phyloP scores from a whole-genome alignment of 2,888 invertebrate species.

The Branchellion lobata region DNA sequence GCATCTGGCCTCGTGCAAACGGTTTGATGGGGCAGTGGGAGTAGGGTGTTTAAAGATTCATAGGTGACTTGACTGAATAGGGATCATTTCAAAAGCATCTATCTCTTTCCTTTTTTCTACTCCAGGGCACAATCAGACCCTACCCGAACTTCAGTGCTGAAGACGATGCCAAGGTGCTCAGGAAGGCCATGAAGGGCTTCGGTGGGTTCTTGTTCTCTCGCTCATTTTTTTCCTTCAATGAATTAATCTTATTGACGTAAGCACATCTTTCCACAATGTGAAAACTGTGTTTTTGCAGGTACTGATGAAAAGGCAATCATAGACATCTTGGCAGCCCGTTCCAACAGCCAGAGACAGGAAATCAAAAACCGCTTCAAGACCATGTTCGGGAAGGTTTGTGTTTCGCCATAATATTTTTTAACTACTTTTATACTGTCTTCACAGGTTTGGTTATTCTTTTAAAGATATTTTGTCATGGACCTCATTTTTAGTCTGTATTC shows the following conservation, averaged over 20 bases:
- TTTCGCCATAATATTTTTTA: too few species aligned
- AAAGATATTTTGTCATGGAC: too few species aligned
- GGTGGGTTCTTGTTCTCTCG: conserved; percentile 50
- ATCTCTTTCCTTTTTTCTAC: too few species aligned
- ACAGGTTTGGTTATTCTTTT: too few species aligned
- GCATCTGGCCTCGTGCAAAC: neutral
- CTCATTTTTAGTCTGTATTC: too few species aligned
- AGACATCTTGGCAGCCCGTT: conserved; percentile 58
- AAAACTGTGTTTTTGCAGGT: too few species aligned
- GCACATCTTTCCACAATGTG: too few species aligned
- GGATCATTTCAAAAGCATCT: too few species aligned
- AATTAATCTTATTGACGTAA: too few species aligned
- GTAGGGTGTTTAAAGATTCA: neutral
- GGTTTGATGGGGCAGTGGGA: neutral
- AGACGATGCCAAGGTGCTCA: conserved; percentile 58
- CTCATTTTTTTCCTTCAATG: too few species aligned
- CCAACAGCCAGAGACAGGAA: conserved; percentile 57
- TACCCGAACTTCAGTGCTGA: conserved; percentile 58
- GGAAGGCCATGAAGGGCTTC: conserved; percentile 61
- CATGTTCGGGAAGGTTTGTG: conserved; percentile 53
- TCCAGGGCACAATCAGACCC: conserved; percentile 53
- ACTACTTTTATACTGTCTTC: too few species aligned
- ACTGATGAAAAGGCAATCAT: conserved; percentile 62
- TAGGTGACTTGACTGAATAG: too few species aligned
- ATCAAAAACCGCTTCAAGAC: conserved; percentile 60